Conservation (phyloP, 2,797 vertebrate genomes). For the Sternarchorhynchus goeldii region DNA sequence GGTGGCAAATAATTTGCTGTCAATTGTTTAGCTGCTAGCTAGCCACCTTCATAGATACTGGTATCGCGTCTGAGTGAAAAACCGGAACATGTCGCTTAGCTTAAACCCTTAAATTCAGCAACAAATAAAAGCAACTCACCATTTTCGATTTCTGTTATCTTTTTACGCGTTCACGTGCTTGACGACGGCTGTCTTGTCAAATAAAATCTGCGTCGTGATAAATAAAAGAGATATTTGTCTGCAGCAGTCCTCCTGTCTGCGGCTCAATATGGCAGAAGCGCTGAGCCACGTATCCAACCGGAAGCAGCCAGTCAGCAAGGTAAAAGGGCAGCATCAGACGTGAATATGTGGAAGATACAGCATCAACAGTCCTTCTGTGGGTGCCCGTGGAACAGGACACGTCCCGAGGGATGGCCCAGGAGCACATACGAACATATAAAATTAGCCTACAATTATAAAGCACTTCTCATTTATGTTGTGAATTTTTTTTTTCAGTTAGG, state of each 20-base stretch:
- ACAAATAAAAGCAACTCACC: slow-evolving; percentile 48
- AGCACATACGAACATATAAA: no score
- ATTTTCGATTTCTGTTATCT: slow-evolving; percentile 56
- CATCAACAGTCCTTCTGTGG: slow-evolving; percentile 49
- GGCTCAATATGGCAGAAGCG: slow-evolving; percentile 81
- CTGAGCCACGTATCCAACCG: slow-evolving; percentile 69
- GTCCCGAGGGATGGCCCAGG: background rate
- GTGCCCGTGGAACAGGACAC: slow-evolving; percentile 3
- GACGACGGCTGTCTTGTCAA: slow-evolving; percentile 14
- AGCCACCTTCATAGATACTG: no score
- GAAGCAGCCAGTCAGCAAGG: slow-evolving; percentile 57
- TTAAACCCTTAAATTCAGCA: background rate
- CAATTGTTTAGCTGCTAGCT: background rate
- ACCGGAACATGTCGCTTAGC: slow-evolving; percentile 45
- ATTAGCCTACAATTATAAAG: no score
- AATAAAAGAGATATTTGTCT: slow-evolving; percentile 37
- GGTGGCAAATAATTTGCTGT: background rate
- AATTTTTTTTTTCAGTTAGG: no score
- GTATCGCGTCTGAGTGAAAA: slow-evolving; percentile 20
- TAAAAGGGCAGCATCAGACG: slow-evolving; percentile 42
- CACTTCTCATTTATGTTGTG: no score
- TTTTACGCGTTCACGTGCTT: slow-evolving; percentile 20
- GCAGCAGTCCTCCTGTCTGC: slow-evolving; percentile 41
- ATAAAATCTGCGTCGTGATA: slow-evolving; percentile 23
- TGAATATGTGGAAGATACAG: slow-evolving; percentile 60